phyloP scores from a whole-genome alignment of 2,888 invertebrate genomes.

The Stenoptilia bipunctidactyla region DNA sequence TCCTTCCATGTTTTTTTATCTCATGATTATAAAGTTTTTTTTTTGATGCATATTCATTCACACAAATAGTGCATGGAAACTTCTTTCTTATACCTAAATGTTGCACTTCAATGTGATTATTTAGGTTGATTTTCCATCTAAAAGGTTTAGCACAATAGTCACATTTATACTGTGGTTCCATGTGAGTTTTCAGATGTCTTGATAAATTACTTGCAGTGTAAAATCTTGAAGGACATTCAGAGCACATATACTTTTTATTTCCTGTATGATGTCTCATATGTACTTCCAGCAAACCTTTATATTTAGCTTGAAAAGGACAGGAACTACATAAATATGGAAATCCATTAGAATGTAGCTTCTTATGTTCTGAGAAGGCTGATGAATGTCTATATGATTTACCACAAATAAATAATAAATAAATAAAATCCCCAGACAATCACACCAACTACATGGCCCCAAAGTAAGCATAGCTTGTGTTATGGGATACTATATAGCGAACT shows the following conservation, averaged over 20 bases:
- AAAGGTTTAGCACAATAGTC: conserved; percentile 32
- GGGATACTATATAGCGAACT: no score
- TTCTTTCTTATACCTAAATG: conserved; percentile 33
- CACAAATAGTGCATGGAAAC: conserved; percentile 40
- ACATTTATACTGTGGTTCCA: conserved; percentile 31
- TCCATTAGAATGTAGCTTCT: conserved; percentile 13
- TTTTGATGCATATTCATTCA: conserved; percentile 42
- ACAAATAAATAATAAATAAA: no score
- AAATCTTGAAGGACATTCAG: conserved; percentile 31
- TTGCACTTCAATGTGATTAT: conserved; percentile 31
- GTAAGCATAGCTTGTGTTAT: no score
- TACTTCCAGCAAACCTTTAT: conserved; percentile 12
- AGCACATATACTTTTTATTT: conserved; percentile 33
- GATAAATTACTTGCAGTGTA: conserved; percentile 33
- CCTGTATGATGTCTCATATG: conserved; percentile 16
- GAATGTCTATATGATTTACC: conserved; percentile 27
- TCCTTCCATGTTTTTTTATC: conserved; percentile 38
- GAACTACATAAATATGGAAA: conserved; percentile 15
- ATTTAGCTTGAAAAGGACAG: conserved; percentile 17
- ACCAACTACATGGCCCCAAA: no score
- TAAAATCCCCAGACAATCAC: no score
- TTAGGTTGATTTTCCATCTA: conserved; percentile 26
- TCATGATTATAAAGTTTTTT: conserved; percentile 48
- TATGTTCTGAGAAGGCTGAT: conserved; percentile 29
- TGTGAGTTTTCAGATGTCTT: conserved; percentile 29